Conservation (phyloP, 2,888 invertebrate species). For the Mythimna pallens region DNA sequence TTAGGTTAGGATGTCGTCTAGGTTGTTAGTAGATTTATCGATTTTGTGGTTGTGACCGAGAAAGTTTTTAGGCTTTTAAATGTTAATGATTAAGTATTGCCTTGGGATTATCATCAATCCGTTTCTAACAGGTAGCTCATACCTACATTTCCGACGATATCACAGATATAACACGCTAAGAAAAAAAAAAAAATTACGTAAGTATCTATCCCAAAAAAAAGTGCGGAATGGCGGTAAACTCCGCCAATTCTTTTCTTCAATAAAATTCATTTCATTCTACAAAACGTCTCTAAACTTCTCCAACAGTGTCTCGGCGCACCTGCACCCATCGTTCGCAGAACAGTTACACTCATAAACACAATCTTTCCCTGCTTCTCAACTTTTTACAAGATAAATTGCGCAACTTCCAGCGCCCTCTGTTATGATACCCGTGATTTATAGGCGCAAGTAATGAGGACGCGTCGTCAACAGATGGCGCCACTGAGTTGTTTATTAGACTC, state of each 20-base stretch:
- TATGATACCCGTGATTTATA: conserved; percentile 84
- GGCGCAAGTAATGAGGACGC: conserved; percentile 78
- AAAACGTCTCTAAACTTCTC: conserved; percentile 56
- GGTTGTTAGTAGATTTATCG: conserved; percentile 12
- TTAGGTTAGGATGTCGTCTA: conserved; percentile 10
- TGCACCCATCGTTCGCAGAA: conserved; percentile 52
- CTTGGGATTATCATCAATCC: too few relatives aligned
- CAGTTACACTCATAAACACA: conserved; percentile 79
- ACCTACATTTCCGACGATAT: background rate
- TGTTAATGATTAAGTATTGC: too few relatives aligned
- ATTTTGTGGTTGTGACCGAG: background rate
- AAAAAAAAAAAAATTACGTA: background rate
- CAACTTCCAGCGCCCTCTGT: conserved; percentile 85
- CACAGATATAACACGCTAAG: background rate
- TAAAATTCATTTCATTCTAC: conserved; percentile 24
- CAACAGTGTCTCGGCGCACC: conserved; percentile 58
- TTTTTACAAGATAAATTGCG: conserved; percentile 78
- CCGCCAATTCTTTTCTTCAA: conserved; percentile 5
- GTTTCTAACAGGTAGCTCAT: too few relatives aligned
- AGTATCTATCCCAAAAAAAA: background rate
- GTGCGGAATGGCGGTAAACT: background rate
- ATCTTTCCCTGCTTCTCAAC: conserved; percentile 75
- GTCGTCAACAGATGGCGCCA: conserved; percentile 83
- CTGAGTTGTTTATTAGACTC: conserved; percentile 79
- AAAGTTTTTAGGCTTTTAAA: too few relatives aligned